A percentile compares a stretch with the other conserved stretches of the same genome.
Conservation (phyloP, 2,113 vertebrate genomes). For the Penelope pileata region DNA sequence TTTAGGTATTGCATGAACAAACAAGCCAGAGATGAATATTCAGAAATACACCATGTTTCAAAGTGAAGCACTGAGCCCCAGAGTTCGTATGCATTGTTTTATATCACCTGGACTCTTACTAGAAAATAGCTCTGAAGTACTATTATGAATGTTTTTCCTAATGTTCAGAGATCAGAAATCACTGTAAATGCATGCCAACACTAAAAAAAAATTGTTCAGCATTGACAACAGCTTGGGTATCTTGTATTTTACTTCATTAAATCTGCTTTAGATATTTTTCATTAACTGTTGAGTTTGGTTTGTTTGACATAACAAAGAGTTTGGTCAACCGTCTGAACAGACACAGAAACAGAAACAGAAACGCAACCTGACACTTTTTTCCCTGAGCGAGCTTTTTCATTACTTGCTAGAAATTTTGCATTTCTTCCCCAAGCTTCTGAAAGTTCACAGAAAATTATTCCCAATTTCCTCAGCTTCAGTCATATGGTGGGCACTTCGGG, state of each 20-base stretch:
- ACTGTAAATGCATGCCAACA: neutral
- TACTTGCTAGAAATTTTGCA: neutral
- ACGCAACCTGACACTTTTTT: neutral
- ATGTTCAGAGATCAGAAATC: neutral
- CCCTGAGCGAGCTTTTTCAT: neutral
- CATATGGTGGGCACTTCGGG: conserved; percentile 49
- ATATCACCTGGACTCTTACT: neutral
- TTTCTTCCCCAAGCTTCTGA: neutral
- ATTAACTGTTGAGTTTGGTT: neutral
- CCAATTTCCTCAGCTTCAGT: conserved; percentile 49
- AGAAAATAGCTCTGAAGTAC: neutral
- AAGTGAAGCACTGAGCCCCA: neutral
- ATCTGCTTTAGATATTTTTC: neutral
- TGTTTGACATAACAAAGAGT: neutral
- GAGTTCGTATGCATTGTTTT: neutral
- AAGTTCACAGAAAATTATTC: conserved; percentile 57
- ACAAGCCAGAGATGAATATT: neutral
- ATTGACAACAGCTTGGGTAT: neutral
- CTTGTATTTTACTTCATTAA: neutral
- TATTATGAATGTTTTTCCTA: neutral
- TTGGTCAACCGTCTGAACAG: neutral
- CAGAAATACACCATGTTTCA: neutral
- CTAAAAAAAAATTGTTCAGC: neutral
- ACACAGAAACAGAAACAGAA: neutral
- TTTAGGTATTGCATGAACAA: neutral